phyloP scores from a whole-genome alignment of 1,140 invertebrate species.

The Papilio glaucus region DNA sequence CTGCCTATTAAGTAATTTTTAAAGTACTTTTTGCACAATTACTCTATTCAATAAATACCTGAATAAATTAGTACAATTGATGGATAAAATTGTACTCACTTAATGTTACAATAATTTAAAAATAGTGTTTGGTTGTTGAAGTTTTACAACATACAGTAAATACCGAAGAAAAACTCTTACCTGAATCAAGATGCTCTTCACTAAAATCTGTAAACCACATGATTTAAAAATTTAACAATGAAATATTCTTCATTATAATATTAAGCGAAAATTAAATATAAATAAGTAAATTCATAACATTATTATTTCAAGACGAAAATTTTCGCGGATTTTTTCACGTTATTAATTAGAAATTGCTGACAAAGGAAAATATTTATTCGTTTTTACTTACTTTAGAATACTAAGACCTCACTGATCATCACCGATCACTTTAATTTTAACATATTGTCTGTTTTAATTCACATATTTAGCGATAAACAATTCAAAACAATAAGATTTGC shows the following conservation, averaged over 20 bases:
- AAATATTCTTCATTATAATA: too few relatives aligned
- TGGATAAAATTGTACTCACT: too few relatives aligned
- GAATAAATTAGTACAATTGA: too few relatives aligned
- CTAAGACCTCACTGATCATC: neutral
- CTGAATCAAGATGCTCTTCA: neutral
- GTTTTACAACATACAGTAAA: neutral
- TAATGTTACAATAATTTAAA: too few relatives aligned
- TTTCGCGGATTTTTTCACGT: neutral
- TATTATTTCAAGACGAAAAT: neutral
- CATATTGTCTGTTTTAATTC: neutral
- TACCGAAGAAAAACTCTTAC: neutral
- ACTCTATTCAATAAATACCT: too few relatives aligned
- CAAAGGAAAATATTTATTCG: neutral
- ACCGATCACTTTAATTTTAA: neutral
- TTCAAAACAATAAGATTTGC: neutral
- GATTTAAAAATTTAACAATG: too few relatives aligned
- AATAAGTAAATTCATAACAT: too few relatives aligned
- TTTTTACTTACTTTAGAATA: neutral
- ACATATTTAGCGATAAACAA: neutral
- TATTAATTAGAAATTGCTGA: neutral
- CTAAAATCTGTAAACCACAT: neutral
- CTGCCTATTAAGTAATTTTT: too few relatives aligned
- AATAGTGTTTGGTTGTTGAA: too few relatives aligned
- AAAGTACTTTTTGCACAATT: too few relatives aligned
- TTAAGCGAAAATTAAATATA: too few relatives aligned